phyloP scores from a whole-genome alignment of 53 echinoderm and acorn worm species.

The Zoroaster sp. region DNA sequence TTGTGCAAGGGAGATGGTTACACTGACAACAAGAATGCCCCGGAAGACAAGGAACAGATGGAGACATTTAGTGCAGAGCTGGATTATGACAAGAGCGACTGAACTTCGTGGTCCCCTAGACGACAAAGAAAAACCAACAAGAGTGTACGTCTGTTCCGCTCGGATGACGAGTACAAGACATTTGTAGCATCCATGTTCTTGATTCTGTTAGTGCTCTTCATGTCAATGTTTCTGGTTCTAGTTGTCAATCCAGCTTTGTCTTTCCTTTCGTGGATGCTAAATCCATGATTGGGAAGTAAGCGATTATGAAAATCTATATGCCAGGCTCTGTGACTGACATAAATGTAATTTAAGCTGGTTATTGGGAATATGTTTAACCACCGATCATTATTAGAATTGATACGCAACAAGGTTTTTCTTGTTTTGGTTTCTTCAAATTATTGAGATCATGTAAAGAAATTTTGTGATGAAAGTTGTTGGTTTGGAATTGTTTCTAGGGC shows the following conservation, averaged over 20 bases:
- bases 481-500: conserved; percentile 1
- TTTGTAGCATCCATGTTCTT: neutral
- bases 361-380: too few species aligned
- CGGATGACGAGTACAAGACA: neutral
- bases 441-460: neutral
- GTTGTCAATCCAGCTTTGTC: conserved; percentile 5
- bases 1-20: neutral
- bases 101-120: conserved; percentile 27
- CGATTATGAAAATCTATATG: too few species aligned
- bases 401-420: too few species aligned
- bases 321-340: too few species aligned
- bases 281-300: neutral
- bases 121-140: neutral
- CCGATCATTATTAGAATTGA: too few species aligned
- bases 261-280: neutral
- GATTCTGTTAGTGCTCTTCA: neutral
- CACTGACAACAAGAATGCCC: neutral
- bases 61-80: too few species aligned
- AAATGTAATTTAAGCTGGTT: too few species aligned
- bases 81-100: neutral
- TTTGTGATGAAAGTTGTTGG: neutral
- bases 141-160: neutral
- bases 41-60: neutral
- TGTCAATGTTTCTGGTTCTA: neutral
- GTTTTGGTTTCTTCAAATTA: too few species aligned